phyloP scores from a whole-genome alignment of 2,888 invertebrate species.

The Plebejus melissa region DNA sequence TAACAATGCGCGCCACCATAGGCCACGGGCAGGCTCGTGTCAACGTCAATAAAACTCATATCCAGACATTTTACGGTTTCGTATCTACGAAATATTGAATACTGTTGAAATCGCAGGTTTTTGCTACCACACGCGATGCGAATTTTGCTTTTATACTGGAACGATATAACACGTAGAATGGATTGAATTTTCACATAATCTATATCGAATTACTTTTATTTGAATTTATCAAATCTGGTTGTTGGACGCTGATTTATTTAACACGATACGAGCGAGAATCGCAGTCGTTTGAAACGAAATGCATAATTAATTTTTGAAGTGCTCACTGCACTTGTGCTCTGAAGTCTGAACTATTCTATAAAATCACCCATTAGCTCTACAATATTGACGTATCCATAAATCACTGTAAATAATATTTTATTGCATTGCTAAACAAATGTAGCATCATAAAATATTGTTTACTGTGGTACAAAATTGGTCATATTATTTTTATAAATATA shows the following conservation, averaged over 20 bases:
- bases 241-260: background rate
- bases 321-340: background rate
- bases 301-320: background rate
- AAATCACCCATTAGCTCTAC: background rate
- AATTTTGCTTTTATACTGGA: background rate
- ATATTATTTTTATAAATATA: background rate
- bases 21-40: constrained; percentile 10
- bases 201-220: background rate
- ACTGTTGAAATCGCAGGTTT: constrained; percentile 9
- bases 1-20: constrained; percentile 2
- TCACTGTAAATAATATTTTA: too few species aligned
- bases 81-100: constrained; percentile 19
- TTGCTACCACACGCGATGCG: background rate
- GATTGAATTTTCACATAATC: background rate
- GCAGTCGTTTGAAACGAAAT: background rate
- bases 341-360: background rate
- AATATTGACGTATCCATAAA: background rate
- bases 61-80: constrained; percentile 11
- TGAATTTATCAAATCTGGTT: background rate
- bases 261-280: background rate
- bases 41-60: constrained; percentile 23
- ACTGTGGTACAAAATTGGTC: too few species aligned
- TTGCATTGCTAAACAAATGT: too few species aligned
- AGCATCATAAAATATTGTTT: too few species aligned
- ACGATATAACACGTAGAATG: background rate